These are phyloP conservation scores for Idaea aversata DNA, from an alignment of 2,888 invertebrate species.

Conservation along the genomic window DNA sequence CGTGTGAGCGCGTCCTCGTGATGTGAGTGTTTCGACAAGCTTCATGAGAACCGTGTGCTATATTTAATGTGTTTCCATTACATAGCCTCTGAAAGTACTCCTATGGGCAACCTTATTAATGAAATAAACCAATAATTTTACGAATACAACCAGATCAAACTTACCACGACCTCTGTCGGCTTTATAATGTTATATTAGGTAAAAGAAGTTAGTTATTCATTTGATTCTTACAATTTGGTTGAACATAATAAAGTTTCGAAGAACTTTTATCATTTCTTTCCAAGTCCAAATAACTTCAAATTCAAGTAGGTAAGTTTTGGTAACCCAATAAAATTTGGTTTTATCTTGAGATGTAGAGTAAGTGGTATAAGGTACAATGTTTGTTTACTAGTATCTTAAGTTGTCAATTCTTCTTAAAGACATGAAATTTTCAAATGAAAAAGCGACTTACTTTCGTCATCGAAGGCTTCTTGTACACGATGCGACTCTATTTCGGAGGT, in stretches of 20 bases:
- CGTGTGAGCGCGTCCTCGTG: conserved; percentile 36
- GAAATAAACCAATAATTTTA: conserved; percentile 2
- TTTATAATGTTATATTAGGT: conserved; percentile 19
- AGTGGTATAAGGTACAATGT: neutral
- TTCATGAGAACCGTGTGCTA: conserved; percentile 41
- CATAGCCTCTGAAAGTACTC: conserved; percentile 22
- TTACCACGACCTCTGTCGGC: conserved; percentile 55
- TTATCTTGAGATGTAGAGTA: neutral
- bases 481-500: conserved; percentile 90
- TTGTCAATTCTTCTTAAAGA: neutral
- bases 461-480: conserved; percentile 82
- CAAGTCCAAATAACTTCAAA: neutral
- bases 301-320: neutral
- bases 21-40: conserved; percentile 40
- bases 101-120: conserved; percentile 12
- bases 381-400: neutral
- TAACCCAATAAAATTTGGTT: neutral
- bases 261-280: neutral
- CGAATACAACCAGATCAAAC: conserved; percentile 25
- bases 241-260: neutral
- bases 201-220: conserved; percentile 6
- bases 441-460: conserved; percentile 88
- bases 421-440: neutral
- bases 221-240: neutral
- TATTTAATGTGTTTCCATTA: conserved; percentile 21